Conservation (phyloP, 2,888 invertebrate species). For the Apamea sordens region DNA sequence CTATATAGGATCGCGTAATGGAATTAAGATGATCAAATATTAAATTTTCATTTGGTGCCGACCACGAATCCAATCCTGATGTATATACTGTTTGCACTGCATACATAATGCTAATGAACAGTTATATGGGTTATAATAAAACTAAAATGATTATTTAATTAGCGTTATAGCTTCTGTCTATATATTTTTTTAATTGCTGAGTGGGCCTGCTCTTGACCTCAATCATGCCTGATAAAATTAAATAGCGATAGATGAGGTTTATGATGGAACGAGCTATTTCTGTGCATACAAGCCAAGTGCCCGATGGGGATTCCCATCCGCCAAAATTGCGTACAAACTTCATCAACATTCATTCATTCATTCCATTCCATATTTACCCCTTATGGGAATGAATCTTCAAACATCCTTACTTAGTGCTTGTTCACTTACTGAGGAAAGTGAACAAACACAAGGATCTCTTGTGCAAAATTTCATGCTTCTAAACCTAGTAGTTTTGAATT, state of each 20-base stretch:
- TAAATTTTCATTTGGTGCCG: conserved; percentile 68
- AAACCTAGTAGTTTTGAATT: background rate
- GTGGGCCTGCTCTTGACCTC: background rate
- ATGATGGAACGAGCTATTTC: background rate
- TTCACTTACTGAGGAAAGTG: background rate
- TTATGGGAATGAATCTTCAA: background rate
- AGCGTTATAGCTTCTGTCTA: background rate
- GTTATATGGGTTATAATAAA: conserved; percentile 13
- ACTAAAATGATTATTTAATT: background rate
- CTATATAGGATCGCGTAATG: conserved; percentile 49
- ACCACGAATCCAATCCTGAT: conserved; percentile 49
- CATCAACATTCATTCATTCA: no score
- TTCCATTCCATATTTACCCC: background rate
- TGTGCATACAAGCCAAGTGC: background rate
- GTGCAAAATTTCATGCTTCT: background rate
- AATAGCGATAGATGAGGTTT: background rate
- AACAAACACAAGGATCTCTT: background rate
- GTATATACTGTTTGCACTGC: conserved; percentile 51
- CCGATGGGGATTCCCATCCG: background rate
- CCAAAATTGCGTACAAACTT: background rate
- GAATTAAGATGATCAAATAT: conserved; percentile 70
- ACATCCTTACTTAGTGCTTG: background rate
- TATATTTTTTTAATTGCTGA: background rate
- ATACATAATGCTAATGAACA: conserved; percentile 50
- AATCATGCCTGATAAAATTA: background rate